phyloP scores from a whole-genome alignment of 2,888 invertebrate genomes.

The Sarcophaga variegata region DNA sequence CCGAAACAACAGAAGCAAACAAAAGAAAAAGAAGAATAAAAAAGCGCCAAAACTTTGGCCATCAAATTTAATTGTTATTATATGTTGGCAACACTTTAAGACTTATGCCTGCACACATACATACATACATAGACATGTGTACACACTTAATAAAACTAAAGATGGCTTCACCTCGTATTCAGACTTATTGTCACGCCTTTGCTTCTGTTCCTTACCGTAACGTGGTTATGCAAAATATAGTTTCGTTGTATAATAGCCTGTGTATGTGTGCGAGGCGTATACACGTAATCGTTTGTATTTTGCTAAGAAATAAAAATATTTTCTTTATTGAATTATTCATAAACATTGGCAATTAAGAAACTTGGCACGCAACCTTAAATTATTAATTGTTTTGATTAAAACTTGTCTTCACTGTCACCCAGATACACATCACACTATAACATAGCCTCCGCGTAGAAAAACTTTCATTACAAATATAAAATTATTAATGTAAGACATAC shows the following conservation, averaged over 20 bases:
- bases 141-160: background rate
- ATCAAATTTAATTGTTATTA: no score
- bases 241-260: no score
- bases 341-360: constrained; percentile 77
- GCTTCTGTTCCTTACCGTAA: no score
- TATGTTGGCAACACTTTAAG: no score
- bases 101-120: background rate
- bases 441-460: no score
- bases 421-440: no score
- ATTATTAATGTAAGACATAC: no score
- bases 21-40: background rate
- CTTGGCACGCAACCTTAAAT: constrained; percentile 78
- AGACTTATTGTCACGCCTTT: no score
- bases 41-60: no score
- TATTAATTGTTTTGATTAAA: constrained; percentile 82
- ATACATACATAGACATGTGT: background rate
- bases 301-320: constrained; percentile 49
- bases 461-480: no score
- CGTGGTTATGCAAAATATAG: no score
- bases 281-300: background rate
- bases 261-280: constrained; percentile 1
- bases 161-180: no score
- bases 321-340: constrained; percentile 79
- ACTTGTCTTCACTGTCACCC: constrained; percentile 67
- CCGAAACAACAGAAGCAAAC: constrained; percentile 7